These are phyloP conservation scores for Ammospiza caudacuta DNA, from an alignment of 2,113 vertebrate species.

Conservation along the genomic window DNA sequence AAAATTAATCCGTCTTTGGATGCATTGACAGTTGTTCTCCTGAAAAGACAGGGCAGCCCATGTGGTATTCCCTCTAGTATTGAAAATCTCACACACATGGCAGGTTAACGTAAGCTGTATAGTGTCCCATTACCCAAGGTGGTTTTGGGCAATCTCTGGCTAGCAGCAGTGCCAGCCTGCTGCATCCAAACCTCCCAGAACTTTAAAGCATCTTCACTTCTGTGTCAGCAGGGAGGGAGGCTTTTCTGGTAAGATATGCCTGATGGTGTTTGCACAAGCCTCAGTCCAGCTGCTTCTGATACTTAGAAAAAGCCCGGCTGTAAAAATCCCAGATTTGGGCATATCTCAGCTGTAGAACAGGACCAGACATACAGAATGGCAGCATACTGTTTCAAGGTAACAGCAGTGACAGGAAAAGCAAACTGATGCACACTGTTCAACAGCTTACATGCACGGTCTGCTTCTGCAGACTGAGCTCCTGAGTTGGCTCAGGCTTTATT, in stretches of 20 bases:
- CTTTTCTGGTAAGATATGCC: neutral
- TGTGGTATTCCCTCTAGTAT: neutral
- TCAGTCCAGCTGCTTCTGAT: neutral
- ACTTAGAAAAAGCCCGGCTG: fast-evolving
- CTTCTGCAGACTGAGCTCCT: neutral
- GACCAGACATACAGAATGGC: fast-evolving
- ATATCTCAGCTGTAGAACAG: neutral
- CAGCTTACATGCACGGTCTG: neutral
- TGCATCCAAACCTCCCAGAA: neutral
- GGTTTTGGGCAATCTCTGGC: neutral
- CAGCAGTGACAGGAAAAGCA: neutral
- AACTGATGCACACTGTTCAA: neutral
- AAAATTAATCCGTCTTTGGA: neutral
- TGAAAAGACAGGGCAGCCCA: neutral
- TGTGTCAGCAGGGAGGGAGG: neutral
- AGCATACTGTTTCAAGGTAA: neutral
- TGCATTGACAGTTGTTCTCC: neutral
- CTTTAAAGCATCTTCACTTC: neutral
- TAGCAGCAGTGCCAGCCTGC: neutral
- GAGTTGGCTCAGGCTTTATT: neutral
- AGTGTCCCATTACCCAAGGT: neutral
- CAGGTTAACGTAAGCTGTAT: neutral
- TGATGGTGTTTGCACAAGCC: neutral
- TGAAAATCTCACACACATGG: neutral
- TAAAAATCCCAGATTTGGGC: neutral